phyloP scores from a whole-genome alignment of 1,140 invertebrate genomes.

The Periplaneta americana region DNA sequence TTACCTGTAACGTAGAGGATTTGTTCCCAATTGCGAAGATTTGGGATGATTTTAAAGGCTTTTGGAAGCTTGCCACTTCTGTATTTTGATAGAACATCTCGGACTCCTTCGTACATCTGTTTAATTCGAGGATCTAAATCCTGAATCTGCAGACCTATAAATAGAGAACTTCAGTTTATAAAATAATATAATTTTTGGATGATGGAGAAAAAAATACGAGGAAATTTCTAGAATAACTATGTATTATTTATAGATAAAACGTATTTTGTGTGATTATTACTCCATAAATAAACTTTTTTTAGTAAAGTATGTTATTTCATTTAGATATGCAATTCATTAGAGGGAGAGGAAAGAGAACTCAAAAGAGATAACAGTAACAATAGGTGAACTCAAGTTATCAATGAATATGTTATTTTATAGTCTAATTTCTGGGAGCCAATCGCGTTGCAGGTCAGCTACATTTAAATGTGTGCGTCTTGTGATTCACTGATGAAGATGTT shows the following conservation, averaged over 20 bases:
- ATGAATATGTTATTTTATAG: too few species aligned
- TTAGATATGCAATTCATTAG: too few species aligned
- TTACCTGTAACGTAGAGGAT: constrained; percentile 75
- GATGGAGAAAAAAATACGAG: neutral
- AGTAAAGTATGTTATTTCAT: too few species aligned
- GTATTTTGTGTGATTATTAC: neutral
- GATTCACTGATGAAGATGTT: too few species aligned
- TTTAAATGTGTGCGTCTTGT: too few species aligned
- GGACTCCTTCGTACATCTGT: constrained; percentile 84
- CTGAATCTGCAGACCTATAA: constrained; percentile 55
- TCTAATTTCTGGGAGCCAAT: too few species aligned
- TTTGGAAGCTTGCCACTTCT: constrained; percentile 95
- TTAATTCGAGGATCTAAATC: constrained; percentile 67
- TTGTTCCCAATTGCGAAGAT: constrained; percentile 94
- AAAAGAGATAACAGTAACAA: too few species aligned
- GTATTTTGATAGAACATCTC: constrained; percentile 81
- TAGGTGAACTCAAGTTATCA: too few species aligned
- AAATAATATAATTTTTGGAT: neutral
- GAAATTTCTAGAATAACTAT: neutral
- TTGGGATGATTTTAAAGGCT: constrained; percentile 95
- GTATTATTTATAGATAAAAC: neutral
- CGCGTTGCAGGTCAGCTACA: too few species aligned
- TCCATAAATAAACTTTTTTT: too few species aligned
- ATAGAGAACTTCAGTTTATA: too few species aligned
- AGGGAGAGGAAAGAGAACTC: too few species aligned